These are phyloP conservation scores for Anthopleura sola DNA, from an alignment of 64 coral and sea anemone genomes.

Conservation along the genomic window DNA sequence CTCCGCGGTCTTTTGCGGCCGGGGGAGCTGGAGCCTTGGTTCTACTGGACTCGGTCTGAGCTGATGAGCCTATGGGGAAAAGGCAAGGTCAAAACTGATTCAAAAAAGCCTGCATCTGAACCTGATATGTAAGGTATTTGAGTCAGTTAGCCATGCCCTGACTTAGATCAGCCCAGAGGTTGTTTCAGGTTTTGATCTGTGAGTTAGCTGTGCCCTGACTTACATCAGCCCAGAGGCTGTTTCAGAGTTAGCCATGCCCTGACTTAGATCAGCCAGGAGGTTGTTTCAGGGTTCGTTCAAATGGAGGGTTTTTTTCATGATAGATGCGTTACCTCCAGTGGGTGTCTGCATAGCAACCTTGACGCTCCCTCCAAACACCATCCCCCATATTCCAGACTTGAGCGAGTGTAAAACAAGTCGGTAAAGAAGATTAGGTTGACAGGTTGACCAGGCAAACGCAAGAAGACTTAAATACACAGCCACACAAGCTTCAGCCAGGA, in stretches of 20 bases:
- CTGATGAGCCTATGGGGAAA: constrained; percentile 1
- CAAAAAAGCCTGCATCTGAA: background rate
- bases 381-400: constrained; percentile 82
- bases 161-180: no score
- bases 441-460: constrained; percentile 79
- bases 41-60: background rate
- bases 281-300: no score
- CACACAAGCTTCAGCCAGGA: constrained; percentile 85
- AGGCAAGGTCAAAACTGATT: background rate
- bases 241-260: no score
- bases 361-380: constrained; percentile 88
- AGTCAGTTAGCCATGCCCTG: background rate
- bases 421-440: constrained; percentile 87
- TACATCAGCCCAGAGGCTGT: no score
- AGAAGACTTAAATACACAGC: constrained; percentile 92
- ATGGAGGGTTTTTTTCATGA: background rate
- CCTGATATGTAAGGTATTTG: no score
- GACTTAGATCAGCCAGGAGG: background rate
- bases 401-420: constrained; percentile 75
- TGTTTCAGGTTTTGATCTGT: no score
- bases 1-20: constrained; percentile 45
- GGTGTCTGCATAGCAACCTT: constrained; percentile 23
- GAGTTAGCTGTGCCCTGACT: no score
- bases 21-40: background rate
- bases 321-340: background rate